Percentiles rank a stretch among this genome's conserved stretches.
Evolutionary conservation across 2,113 vertebrate species (phyloP).

Genomic region (Acanthochromis polyacanthus): DNA sequence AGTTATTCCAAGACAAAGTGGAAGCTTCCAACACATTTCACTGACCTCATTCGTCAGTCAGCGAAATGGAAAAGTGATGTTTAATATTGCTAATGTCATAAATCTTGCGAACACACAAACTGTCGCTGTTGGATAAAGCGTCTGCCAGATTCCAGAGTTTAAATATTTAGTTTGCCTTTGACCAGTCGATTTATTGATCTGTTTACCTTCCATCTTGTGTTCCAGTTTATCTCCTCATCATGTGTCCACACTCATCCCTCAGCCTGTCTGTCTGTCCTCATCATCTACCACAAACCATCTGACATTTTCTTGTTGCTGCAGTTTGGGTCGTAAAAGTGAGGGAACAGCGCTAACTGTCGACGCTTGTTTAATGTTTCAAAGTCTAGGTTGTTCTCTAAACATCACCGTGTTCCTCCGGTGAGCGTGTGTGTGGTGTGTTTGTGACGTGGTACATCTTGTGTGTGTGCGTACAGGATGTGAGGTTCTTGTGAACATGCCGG

Average conservation of each 20-base stretch:
- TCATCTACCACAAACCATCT: too few species aligned
- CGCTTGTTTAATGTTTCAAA: not conserved
- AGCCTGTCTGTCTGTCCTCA: too few species aligned
- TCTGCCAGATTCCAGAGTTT: too few species aligned
- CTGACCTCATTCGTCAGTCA: not conserved
- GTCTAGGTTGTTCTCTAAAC: slow-evolving; percentile 21
- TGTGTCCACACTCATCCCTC: not conserved
- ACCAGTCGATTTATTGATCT: not conserved
- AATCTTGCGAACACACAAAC: too few species aligned
- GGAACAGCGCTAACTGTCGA: not conserved
- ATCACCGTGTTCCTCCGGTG: not conserved
- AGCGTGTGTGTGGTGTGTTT: not conserved
- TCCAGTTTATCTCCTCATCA: not conserved
- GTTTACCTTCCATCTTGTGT: not conserved
- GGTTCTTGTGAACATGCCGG: slow-evolving; percentile 74
- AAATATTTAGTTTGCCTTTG: too few species aligned
- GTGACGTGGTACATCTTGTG: slow-evolving; percentile 11
- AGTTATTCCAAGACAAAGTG: too few species aligned
- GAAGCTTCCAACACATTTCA: too few species aligned
- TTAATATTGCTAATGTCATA: too few species aligned
- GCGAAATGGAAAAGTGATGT: not conserved
- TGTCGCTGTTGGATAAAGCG: too few species aligned
- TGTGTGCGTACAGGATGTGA: slow-evolving; percentile 38
- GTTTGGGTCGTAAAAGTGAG: not conserved
- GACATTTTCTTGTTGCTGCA: too few species aligned